Evolutionary conservation across 2,888 invertebrate species (phyloP), one percentile per base, ranked within the genome.

Genomic region (Orchesella flavescens): DNA sequence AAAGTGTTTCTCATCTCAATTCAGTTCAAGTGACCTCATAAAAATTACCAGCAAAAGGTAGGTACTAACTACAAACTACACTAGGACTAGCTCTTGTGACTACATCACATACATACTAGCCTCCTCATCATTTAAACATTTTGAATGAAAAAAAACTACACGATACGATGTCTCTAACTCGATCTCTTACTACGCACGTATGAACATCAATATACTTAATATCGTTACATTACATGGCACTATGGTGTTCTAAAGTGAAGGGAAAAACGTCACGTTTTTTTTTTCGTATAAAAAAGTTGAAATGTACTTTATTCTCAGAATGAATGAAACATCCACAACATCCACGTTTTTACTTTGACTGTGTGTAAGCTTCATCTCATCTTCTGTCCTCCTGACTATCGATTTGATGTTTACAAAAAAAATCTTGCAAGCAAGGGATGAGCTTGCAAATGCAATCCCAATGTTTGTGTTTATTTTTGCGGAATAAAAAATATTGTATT

Each of bases 11-110:
- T 73, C 68, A 77, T 77, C 59, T 68, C 57, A 69, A 76, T 55
- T 76, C 68, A 66, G 76, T 77, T 69, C 77, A 77, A 65, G 73
- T 80, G 80, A 80, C 80, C 80, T 80, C 80, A 80, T 80, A 80
- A 73, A 23, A 49, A 43, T 13, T 17, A 65, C 34, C 21, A 59
- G n/a, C 65, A 53, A 53, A 53, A 17, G 17, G 53, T 34, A 34
- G 34, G 69, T 69, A 69, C 44, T 68, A 68, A 34, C 49, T 49
- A 68, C 68, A 44, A 15, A 49, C 44, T 10, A 23, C 55, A 55
- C 15, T 55, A 49, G 49, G 17, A 17, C 15, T 55, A 49, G 9
- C 24, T 19, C 53, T 24, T 34, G 34, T 34, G 34, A 34, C 34
- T 34, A 34, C 34, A 34, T 4, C 34, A n/a, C n/a, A 34, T 4